These are phyloP conservation scores for Octomys mimax DNA, from an alignment of 2,797 vertebrate species.

Conservation along the genomic window DNA sequence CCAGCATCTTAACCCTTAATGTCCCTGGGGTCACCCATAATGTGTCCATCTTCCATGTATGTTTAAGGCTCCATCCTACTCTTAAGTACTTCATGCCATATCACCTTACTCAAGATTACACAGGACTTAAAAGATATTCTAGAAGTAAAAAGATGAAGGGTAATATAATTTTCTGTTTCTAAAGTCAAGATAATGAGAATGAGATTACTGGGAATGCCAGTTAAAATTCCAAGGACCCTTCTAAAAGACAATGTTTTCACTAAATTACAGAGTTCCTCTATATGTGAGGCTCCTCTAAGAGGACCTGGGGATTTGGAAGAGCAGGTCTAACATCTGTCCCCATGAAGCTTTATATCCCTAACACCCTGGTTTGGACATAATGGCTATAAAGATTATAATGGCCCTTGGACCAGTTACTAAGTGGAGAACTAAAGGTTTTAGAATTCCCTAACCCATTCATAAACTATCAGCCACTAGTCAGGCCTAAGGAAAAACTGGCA, in stretches of 20 bases:
- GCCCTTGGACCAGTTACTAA: background rate
- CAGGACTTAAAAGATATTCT: slow-evolving; percentile 34
- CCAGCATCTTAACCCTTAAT: slow-evolving; percentile 21
- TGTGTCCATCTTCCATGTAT: background rate
- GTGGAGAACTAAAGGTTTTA: slow-evolving; percentile 34
- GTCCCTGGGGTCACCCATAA: background rate
- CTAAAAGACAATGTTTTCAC: slow-evolving; percentile 41
- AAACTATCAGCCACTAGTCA: slow-evolving; percentile 32
- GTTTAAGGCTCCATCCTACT: background rate
- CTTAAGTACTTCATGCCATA: background rate
- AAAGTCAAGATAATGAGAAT: background rate
- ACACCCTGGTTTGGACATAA: background rate
- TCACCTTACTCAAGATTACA: background rate
- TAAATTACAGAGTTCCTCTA: slow-evolving; percentile 23
- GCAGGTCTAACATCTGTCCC: slow-evolving; percentile 21
- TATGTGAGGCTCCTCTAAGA: background rate
- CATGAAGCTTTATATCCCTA: background rate
- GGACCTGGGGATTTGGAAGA: background rate
- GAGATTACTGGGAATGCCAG: background rate
- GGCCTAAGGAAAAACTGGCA: slow-evolving; percentile 9
- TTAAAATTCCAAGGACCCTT: slow-evolving; percentile 18
- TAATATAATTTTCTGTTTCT: background rate
- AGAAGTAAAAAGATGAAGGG: background rate
- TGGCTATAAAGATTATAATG: slow-evolving; percentile 14
- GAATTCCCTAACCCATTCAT: background rate